Evolutionary conservation across 2,797 vertebrate genomes (phyloP).

Genomic region (Danio albolineatus): DNA sequence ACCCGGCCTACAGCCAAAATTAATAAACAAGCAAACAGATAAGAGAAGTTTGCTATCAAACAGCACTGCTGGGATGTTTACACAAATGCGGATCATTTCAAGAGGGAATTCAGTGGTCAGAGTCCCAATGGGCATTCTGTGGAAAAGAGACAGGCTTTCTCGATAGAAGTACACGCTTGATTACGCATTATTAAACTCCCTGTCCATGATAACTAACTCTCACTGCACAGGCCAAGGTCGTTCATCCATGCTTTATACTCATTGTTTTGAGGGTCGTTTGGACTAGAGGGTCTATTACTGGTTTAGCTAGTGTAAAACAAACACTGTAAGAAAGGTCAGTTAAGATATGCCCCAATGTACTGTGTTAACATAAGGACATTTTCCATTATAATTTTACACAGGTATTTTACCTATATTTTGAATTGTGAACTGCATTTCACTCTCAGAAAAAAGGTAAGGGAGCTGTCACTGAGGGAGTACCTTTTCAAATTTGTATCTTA

Average conservation of each 20-base stretch:
- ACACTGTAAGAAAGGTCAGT: background rate
- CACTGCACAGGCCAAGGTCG: background rate
- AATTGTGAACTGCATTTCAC: too few species aligned
- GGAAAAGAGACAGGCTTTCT: slow-evolving; percentile 37
- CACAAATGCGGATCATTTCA: slow-evolving; percentile 61
- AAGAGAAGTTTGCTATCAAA: slow-evolving; percentile 61
- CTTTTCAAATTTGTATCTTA: too few species aligned
- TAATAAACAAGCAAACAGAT: slow-evolving; percentile 69
- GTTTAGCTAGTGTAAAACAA: background rate
- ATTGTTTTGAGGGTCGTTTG: slow-evolving; percentile 10
- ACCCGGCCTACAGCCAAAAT: slow-evolving; percentile 3
- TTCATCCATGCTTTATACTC: slow-evolving; percentile 15
- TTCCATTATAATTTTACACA: too few species aligned
- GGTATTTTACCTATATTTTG: too few species aligned
- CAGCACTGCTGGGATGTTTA: slow-evolving; percentile 74
- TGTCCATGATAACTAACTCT: slow-evolving; percentile 7
- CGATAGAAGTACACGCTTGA: slow-evolving; percentile 11
- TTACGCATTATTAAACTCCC: slow-evolving; percentile 30
- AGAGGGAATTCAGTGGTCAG: slow-evolving; percentile 23
- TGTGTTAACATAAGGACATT: too few species aligned
- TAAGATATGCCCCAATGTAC: too few species aligned
- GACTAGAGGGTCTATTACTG: background rate
- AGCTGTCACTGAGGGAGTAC: too few species aligned
- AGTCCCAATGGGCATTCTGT: slow-evolving; percentile 17
- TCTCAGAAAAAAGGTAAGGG: too few species aligned